phyloP scores from a whole-genome alignment of 2,113 vertebrate species.

The Colius striatus region DNA sequence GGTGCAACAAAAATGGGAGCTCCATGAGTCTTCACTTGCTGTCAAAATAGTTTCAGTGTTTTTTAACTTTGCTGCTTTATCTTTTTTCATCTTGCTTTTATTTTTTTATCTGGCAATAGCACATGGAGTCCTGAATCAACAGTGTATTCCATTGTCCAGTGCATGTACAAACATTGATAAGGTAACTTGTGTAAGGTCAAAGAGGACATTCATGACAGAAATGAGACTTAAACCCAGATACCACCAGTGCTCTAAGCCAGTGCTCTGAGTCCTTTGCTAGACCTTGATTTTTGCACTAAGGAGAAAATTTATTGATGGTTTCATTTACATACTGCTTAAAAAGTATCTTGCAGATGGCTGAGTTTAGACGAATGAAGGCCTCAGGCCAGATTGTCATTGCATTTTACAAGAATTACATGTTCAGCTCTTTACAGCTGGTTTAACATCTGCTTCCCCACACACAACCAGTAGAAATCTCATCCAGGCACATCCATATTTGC shows the following conservation, averaged over 20 bases:
- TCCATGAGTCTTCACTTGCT: neutral
- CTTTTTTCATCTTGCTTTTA: neutral
- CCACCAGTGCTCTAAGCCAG: neutral
- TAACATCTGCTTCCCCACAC: conserved; percentile 4
- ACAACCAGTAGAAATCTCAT: neutral
- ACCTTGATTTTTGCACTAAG: neutral
- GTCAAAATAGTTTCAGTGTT: neutral
- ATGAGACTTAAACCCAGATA: neutral
- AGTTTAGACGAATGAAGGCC: conserved; percentile 39
- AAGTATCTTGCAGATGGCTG: conserved; percentile 32
- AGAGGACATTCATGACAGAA: conserved; percentile 8
- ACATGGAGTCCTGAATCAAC: neutral
- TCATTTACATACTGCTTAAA: neutral
- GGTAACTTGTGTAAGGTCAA: conserved; percentile 14
- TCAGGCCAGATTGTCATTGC: neutral
- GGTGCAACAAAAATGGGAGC: neutral
- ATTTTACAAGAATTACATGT: neutral
- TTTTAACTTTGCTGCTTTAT: conserved; percentile 8
- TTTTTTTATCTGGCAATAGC: neutral
- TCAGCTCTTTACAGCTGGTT: conserved; percentile 10
- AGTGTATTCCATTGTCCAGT: neutral
- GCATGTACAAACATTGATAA: neutral
- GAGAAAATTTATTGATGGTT: neutral
- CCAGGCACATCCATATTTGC: neutral
- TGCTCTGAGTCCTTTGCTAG: neutral